A percentile compares a stretch with the other conserved stretches of the same genome.
phyloP scores from a whole-genome alignment of 2,888 invertebrate genomes.

The Melanchra persicariae region DNA sequence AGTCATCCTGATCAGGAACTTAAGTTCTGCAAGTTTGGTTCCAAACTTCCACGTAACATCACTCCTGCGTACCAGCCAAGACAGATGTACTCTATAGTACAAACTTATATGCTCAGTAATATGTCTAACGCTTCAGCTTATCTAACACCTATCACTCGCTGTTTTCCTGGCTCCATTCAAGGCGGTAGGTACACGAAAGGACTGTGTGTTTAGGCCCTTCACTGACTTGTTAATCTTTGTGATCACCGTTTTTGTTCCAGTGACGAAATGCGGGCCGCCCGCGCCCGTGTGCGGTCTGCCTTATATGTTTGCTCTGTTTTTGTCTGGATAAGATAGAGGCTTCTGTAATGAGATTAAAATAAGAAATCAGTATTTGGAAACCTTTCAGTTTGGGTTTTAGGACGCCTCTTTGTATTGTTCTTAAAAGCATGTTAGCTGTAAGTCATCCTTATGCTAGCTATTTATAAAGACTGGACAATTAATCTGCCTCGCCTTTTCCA shows the following conservation, averaged over 20 bases:
- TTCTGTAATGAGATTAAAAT: constrained; percentile 51
- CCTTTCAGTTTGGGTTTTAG: constrained; percentile 1
- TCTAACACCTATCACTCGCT: constrained; percentile 10
- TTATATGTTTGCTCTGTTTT: constrained; percentile 61
- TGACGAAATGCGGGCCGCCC: constrained; percentile 64
- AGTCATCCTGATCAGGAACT: neutral
- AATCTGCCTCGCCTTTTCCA: too few relatives aligned
- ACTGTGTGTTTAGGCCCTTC: constrained; percentile 79
- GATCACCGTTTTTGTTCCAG: constrained; percentile 72
- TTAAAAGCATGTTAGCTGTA: too few relatives aligned
- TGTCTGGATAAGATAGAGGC: constrained; percentile 46
- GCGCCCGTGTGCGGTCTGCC: constrained; percentile 62
- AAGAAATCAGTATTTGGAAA: constrained; percentile 25
- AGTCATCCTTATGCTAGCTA: too few relatives aligned
- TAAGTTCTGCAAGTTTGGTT: neutral
- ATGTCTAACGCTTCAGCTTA: constrained; percentile 10
- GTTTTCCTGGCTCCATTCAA: constrained; percentile 40
- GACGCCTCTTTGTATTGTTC: neutral
- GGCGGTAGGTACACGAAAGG: constrained; percentile 64
- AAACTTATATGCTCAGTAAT: neutral
- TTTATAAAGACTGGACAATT: too few relatives aligned
- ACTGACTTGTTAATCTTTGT: constrained; percentile 81
- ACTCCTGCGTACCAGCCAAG: neutral
- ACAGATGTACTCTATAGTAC: too few relatives aligned
- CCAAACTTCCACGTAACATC: too few relatives aligned